Evolutionary conservation across 2,888 invertebrate genomes (phyloP).

Genomic region (Diadegma fenestrale): DNA sequence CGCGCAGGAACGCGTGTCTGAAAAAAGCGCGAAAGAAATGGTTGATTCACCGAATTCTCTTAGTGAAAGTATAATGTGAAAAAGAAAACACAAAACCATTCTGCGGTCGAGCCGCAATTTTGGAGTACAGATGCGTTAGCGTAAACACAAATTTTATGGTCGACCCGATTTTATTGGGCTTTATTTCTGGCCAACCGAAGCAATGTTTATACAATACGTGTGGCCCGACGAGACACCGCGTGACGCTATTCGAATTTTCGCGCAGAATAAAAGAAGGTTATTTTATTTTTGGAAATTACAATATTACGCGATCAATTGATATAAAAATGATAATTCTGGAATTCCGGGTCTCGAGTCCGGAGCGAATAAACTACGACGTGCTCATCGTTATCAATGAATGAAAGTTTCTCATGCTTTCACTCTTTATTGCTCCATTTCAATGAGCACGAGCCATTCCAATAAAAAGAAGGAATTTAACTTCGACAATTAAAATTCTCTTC

Average conservation of each 20-base stretch:
- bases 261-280: slow-evolving; percentile 29
- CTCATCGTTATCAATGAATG: not conserved
- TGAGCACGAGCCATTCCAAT: not conserved
- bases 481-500: not conserved
- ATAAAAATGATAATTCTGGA: not conserved
- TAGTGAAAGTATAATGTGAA: not conserved
- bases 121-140: slow-evolving; percentile 65
- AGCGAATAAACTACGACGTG: not conserved
- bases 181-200: slow-evolving; percentile 67
- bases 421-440: slow-evolving; percentile 4
- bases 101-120: slow-evolving; percentile 52
- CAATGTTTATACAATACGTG: slow-evolving; percentile 51
- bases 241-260: slow-evolving; percentile 48
- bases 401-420: not conserved
- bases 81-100: slow-evolving; percentile 29
- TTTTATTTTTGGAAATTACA: slow-evolving; percentile 52
- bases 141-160: slow-evolving; percentile 67
- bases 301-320: slow-evolving; percentile 17
- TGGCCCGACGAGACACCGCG: slow-evolving; percentile 55
- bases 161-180: slow-evolving; percentile 67
- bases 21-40: slow-evolving; percentile 1
- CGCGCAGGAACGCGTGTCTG: not conserved
- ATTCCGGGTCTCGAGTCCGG: not conserved
- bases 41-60: slow-evolving; percentile 21
- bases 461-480: not conserved